Evolutionary conservation across 2,797 vertebrate species (phyloP), one percentile per base, ranked within the genome.

Genomic region (Florisuga fusca): DNA sequence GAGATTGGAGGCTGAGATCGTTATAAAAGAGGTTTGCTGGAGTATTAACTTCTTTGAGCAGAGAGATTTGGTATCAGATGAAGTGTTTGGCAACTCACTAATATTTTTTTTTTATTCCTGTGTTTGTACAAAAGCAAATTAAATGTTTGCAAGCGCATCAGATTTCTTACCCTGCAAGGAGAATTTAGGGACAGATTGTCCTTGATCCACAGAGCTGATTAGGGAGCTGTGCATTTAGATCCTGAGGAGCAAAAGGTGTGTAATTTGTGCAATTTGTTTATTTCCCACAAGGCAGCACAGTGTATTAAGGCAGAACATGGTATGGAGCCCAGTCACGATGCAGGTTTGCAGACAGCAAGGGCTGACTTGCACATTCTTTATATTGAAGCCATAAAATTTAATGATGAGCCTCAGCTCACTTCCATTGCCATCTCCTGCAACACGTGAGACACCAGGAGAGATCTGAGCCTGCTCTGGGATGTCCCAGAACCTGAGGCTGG

Each of bases 271-370:
- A 12, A 1, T 33, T 33, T 29, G n/a, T 5, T 55, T 3, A 1
- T 61, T 34, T 72, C 61, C 64, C 36, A 0, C 0, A 31, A n/a
- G 71, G 12, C 48, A 4, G 45, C 18, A 4, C 4, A 0, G 2
- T 34, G 4, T 5, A 6, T 21, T 21, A 17, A 17, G 75, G 73
- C 5, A 33, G 58, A 51, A 22, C 25, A 21, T 1, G 1, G 29
- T 20, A 34, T 72, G 45, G n/a, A 2, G 15, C 71, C 2, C 6
- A 29, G 50, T 1, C 12, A 0, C 1, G 17, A 7, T 13, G 31
- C 46, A 18, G 17, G 76, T 27, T 23, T 5, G 57, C 10, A 55
- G 71, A 14, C 69, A 67, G 63, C 81, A 51, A 12, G 17, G 53
- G 69, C 76, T 74, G 81, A 31, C 63, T 63, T 53, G 71, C n/a